Conservation (phyloP, 2,888 invertebrate genomes). For the Drosophila villosipedis region DNA sequence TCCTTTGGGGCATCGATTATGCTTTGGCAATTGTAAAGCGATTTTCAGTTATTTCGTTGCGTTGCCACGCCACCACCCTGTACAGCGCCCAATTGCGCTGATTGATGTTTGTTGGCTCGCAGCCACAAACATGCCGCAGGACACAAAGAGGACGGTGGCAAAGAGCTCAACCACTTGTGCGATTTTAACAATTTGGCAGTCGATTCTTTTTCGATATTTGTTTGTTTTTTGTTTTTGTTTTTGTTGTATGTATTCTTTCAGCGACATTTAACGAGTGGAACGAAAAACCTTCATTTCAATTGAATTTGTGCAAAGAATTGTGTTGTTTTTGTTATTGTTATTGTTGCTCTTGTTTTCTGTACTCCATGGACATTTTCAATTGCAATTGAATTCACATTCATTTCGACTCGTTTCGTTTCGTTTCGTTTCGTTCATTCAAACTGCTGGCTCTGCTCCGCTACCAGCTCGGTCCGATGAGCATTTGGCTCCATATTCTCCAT, state of each 20-base stretch:
- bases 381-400: constrained; percentile 80
- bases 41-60: constrained; percentile 83
- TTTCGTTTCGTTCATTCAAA: constrained; percentile 42
- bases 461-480: constrained; percentile 51
- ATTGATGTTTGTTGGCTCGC: constrained; percentile 70
- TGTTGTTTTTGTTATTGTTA: constrained; percentile 18
- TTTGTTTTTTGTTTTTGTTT: constrained; percentile 17
- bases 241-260: constrained; percentile 20
- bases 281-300: constrained; percentile 59
- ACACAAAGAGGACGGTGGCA: constrained; percentile 32
- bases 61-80: constrained; percentile 8
- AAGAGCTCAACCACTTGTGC: constrained; percentile 71
- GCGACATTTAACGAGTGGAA: constrained; percentile 62
- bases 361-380: constrained; percentile 54
- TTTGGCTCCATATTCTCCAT: constrained; percentile 14
- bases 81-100: constrained; percentile 40
- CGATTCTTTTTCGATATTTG: constrained; percentile 38
- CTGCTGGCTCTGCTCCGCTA: constrained; percentile 27
- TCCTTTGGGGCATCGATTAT: constrained; percentile 85
- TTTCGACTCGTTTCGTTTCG: constrained; percentile 46
- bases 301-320: constrained; percentile 61
- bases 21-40: constrained; percentile 84
- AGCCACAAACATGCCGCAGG: constrained; percentile 75
- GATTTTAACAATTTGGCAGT: constrained; percentile 80
- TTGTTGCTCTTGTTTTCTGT: not conserved